Percentiles rank a stretch among this genome's conserved stretches.
These are phyloP conservation scores for Samia ricini DNA, from an alignment of 1,140 invertebrate genomes.

Conservation along the genomic window DNA sequence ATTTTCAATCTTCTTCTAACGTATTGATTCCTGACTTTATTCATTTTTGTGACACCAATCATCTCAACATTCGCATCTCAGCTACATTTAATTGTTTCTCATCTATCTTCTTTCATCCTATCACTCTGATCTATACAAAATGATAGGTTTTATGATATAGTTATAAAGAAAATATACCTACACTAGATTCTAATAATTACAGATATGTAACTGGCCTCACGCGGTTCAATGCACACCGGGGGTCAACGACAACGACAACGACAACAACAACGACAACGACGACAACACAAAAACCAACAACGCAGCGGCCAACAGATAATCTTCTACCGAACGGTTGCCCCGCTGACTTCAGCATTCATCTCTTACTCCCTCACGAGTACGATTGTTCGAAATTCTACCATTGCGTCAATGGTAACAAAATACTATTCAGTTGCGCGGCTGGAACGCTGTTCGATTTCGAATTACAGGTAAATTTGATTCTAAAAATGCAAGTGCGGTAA, in stretches of 20 bases:
- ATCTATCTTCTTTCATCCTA: too few relatives aligned
- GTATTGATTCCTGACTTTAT: too few relatives aligned
- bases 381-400: slow-evolving; percentile 27
- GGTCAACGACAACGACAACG: neutral
- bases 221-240: slow-evolving; percentile 1
- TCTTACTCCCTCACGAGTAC: slow-evolving; percentile 25
- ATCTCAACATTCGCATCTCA: too few relatives aligned
- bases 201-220: slow-evolving; percentile 16
- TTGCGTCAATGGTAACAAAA: slow-evolving; percentile 28
- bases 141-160: too few relatives aligned
- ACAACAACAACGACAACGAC: neutral
- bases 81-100: too few relatives aligned
- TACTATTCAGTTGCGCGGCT: slow-evolving; percentile 33
- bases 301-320: neutral
- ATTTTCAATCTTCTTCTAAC: too few relatives aligned
- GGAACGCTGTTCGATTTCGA: slow-evolving; percentile 69
- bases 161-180: too few relatives aligned
- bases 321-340: slow-evolving; percentile 24
- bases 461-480: slow-evolving; percentile 39
- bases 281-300: neutral
- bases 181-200: too few relatives aligned
- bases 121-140: too few relatives aligned
- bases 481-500: too few relatives aligned
- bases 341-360: slow-evolving; percentile 10
- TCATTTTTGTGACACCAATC: too few relatives aligned